A percentile compares a stretch with the other conserved stretches of the same genome.
These are phyloP conservation scores for Heteromormyrus szaboi DNA, from an alignment of 2,797 vertebrate genomes.

Conservation along the genomic window DNA sequence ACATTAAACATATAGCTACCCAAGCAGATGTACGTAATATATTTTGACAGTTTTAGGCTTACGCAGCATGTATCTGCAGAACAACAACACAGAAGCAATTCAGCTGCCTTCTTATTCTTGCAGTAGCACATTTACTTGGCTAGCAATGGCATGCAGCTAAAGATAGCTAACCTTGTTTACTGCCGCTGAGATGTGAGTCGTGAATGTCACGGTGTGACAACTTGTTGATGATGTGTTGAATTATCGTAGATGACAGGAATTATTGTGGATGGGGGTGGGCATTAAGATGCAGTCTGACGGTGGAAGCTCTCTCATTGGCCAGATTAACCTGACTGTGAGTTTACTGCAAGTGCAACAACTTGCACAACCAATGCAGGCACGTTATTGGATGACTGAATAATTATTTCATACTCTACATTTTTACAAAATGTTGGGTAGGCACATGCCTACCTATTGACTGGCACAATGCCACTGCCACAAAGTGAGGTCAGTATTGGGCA, in stretches of 20 bases:
- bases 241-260: not conserved
- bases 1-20: not conserved
- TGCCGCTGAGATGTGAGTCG: not conserved
- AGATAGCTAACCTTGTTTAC: not conserved
- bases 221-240: not conserved
- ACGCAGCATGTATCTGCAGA: not conserved
- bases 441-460: not conserved
- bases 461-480: not conserved
- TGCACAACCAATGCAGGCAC: not conserved
- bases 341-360: not conserved
- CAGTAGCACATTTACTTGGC: not conserved
- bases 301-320: not conserved
- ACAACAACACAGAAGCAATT: not conserved
- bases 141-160: not conserved
- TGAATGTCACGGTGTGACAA: not conserved
- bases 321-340: not conserved
- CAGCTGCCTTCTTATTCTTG: not conserved
- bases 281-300: not conserved
- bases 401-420: not conserved
- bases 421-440: not conserved
- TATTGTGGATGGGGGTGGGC: not conserved
- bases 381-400: not conserved
- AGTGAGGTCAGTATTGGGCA: not conserved
- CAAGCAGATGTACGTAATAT: not conserved
- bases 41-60: not conserved